Evolutionary conservation across 2,888 invertebrate genomes (phyloP).

Genomic region (Mesochorus sp.): DNA sequence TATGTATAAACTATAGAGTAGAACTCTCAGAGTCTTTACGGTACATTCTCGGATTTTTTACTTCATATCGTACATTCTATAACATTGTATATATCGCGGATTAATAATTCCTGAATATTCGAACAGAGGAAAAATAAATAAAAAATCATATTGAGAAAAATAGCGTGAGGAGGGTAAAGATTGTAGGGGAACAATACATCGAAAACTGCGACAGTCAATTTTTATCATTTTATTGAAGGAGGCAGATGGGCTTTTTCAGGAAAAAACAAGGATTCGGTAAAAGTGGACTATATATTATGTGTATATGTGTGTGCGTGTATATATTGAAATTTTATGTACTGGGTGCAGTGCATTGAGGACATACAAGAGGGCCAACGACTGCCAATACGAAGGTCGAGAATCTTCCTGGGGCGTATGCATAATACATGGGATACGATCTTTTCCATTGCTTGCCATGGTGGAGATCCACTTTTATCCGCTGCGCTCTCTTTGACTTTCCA

Average conservation of each 20-base stretch:
- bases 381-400: conserved; percentile 66
- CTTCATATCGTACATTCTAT: conserved; percentile 12
- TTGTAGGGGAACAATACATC: conserved; percentile 22
- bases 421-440: conserved; percentile 67
- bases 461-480: conserved; percentile 43
- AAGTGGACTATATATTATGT: background rate
- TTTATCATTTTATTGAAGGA: too few species aligned
- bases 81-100: background rate
- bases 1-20: background rate
- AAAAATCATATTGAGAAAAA: too few species aligned
- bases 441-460: background rate
- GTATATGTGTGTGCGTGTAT: background rate
- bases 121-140: conserved; percentile 50
- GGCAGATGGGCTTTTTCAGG: too few species aligned
- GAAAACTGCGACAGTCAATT: conserved; percentile 13
- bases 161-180: conserved; percentile 32
- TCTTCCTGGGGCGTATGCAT: conserved; percentile 69
- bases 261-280: conserved; percentile 32
- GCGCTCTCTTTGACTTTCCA: conserved; percentile 6
- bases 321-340: background rate
- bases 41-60: background rate
- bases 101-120: conserved; percentile 74
- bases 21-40: conserved; percentile 10
- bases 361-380: conserved; percentile 12
- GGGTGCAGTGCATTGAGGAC: background rate